Evolutionary conservation across 1,140 invertebrate genomes (phyloP), one percentile per base, ranked within the genome.

Genomic region (Stratiolaelaps scimitus): DNA sequence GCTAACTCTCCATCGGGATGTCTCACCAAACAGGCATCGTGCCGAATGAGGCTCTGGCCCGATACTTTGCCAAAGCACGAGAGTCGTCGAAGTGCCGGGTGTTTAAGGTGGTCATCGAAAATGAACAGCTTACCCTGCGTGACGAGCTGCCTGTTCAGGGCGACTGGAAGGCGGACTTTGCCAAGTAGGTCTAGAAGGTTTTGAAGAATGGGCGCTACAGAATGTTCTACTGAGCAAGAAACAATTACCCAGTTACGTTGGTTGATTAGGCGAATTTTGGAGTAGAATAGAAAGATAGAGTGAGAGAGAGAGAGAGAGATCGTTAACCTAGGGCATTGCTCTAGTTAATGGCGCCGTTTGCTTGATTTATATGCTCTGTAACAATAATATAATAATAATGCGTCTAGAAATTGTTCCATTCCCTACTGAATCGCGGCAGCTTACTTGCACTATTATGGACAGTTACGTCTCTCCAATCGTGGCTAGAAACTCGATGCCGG

Each of bases 1-100:
- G n/a, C 17, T 66, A 20, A 75, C 79, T 79, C 76, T 84, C 84
- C 84, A 70, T 82, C 82, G 72, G 81, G 79, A 60, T 60, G 53
- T 60, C 53, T 26, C 53, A 88, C 84, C 34, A 60, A 34, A 60
- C 53, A 15, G 53, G 67, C 34, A 17, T 30, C 30, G 23, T 7
- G 46, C 64, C 45, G 6, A 65, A 53, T 53, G 56, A 66, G 17
- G 44, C 65, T 7, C 64, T 71, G 30, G 17, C 19, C n/a, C 7
- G 43, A 30, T 67, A 70, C 26, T 56, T 70, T 20, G 28, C 67
- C 1, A 60, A 69, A 64, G 45, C 44, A n/a, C 68, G 70, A 29
- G 26, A 44, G 13, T n/a, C 47, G 5, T 17, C 34, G 15, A 64
- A 45, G n/a, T 28, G 43, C 17, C 29, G 69, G 7, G 47, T 65